A percentile compares a stretch with the other conserved stretches of the same genome.
These are phyloP conservation scores for Bungarus multicinctus DNA, from an alignment of 2,113 vertebrate species.

Conservation along the genomic window DNA sequence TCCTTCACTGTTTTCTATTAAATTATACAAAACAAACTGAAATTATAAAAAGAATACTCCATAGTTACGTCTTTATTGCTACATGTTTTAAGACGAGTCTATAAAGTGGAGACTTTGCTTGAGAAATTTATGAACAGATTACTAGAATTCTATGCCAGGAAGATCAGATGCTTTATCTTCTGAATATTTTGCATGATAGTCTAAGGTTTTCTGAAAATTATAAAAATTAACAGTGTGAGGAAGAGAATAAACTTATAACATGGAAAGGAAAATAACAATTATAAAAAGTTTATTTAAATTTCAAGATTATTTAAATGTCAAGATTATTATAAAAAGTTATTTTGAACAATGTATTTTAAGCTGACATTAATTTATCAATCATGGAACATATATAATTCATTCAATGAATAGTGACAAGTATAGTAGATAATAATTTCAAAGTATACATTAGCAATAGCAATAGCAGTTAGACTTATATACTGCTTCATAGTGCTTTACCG, in stretches of 20 bases:
- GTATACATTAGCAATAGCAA: background rate
- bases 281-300: background rate
- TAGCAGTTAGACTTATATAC: background rate
- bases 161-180: slow-evolving; percentile 42
- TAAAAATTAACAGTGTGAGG: background rate
- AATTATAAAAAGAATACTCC: slow-evolving; percentile 50
- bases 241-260: background rate
- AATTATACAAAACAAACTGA: slow-evolving; percentile 63
- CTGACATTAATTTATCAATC: background rate
- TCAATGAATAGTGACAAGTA: background rate
- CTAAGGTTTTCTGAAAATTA: background rate
- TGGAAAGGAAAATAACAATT: background rate
- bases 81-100: slow-evolving; percentile 20
- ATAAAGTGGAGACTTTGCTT: slow-evolving; percentile 17
- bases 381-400: slow-evolving; percentile 2
- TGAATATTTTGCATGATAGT: slow-evolving; percentile 29
- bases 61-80: slow-evolving; percentile 7
- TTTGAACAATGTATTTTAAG: slow-evolving; percentile 7
- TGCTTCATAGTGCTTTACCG: background rate
- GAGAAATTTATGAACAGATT: slow-evolving; percentile 43
- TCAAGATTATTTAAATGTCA: slow-evolving; percentile 14
- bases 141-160: slow-evolving; percentile 40
- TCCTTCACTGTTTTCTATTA: slow-evolving; percentile 62
- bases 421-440: background rate
- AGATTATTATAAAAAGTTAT: background rate